A percentile compares a stretch with the other conserved stretches of the same genome.
Evolutionary conservation across 2,797 vertebrate species (phyloP).

Genomic region (Gobio occitaniae): DNA sequence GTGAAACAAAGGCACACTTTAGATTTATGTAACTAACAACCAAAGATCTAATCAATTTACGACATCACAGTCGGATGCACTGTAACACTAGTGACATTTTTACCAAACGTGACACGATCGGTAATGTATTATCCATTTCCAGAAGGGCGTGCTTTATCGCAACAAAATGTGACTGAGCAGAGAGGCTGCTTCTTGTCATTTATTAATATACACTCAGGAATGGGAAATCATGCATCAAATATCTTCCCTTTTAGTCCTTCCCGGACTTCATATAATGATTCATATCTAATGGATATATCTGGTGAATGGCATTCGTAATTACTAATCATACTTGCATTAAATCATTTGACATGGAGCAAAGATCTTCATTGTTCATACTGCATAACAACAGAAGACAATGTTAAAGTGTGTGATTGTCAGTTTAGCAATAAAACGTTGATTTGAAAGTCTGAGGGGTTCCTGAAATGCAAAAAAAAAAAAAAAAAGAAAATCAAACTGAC

Average conservation of each 20-base stretch:
- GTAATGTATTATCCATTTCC: not conserved
- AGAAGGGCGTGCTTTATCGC: not conserved
- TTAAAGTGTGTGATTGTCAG: not conserved
- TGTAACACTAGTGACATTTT: not conserved
- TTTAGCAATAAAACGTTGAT: not conserved
- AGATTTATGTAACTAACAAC: not conserved
- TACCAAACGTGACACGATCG: not conserved
- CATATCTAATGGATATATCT: not conserved
- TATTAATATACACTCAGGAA: slow-evolving; percentile 17
- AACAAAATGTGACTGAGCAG: not conserved
- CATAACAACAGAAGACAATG: not conserved
- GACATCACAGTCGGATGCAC: not conserved
- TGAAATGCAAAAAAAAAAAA: not conserved
- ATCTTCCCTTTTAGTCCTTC: not conserved
- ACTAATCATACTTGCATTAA: not conserved
- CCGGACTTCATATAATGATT: not conserved
- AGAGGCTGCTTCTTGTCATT: not conserved
- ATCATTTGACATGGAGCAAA: not conserved
- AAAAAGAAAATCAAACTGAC: not conserved
- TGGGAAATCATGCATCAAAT: not conserved
- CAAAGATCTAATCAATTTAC: not conserved
- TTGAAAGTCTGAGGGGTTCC: not conserved
- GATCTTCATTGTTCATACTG: not conserved
- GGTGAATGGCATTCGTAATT: slow-evolving; percentile 10
- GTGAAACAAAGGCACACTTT: not conserved